Evolutionary conservation across 2,797 vertebrate genomes (phyloP).

Genomic region (Apodemus agrarius): DNA sequence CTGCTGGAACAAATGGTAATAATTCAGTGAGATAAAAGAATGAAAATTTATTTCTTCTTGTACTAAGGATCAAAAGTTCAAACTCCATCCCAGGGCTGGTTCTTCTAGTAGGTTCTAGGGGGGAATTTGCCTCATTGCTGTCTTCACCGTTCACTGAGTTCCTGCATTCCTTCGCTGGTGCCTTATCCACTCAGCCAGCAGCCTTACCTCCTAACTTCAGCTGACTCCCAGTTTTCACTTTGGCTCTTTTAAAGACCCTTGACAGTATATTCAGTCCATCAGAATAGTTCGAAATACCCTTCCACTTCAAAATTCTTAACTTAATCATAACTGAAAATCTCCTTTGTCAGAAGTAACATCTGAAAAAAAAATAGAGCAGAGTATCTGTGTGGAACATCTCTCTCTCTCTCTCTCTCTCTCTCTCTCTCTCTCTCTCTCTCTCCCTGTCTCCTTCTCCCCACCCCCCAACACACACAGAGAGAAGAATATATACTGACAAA

Average conservation of each 20-base stretch:
- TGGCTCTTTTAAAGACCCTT: background rate
- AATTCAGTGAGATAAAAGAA: background rate
- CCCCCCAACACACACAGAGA: background rate
- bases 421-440: too few relatives aligned
- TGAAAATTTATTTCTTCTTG: background rate
- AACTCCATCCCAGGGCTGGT: background rate
- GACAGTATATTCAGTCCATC: background rate
- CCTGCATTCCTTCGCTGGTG: background rate
- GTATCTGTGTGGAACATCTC: background rate
- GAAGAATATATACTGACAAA: background rate
- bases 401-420: background rate
- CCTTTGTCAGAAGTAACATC: background rate
- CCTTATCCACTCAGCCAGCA: fast-evolving
- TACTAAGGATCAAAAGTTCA: background rate
- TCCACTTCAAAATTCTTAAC: background rate
- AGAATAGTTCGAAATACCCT: background rate
- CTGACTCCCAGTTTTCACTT: background rate
- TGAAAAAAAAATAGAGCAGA: background rate
- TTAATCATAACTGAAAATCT: background rate
- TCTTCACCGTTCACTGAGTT: background rate
- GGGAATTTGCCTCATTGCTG: fast-evolving
- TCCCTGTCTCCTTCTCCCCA: too few relatives aligned
- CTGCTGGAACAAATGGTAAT: background rate
- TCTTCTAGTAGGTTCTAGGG: background rate
- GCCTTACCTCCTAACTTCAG: background rate